Evolutionary conservation across 2,888 invertebrate genomes (phyloP), one percentile per base, ranked within the genome.

Genomic region (Drosophila trichaetosa): DNA sequence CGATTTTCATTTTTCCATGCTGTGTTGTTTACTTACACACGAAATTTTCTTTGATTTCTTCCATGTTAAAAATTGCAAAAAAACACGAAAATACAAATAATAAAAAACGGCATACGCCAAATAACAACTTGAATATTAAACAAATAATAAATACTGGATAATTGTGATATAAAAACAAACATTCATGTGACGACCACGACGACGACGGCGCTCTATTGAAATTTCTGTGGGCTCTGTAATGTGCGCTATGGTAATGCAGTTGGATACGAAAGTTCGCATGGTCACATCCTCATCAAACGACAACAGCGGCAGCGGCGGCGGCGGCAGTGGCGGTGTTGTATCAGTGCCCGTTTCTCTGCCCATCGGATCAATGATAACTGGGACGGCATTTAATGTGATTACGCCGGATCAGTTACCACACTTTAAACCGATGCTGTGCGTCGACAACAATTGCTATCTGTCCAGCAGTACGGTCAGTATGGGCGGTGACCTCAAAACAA

Each of bases 401-500:
- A 96, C 97, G 34, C 95, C 96, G 40, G 97, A 97, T 89, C 97
- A 97, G 91, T 93, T 97, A 91, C 96, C 96, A 89, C 96, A 97
- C 92, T 96, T 97, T 91, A 97, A 97, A 92, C 97, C 97, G 81
- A 96, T 97, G 95, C 93, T 97, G 91, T 97, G 97, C 91, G 97
- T 97, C 75, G 97, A 97, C 91, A 97, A 97, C 92, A 97, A 97
- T 92, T 96, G 96, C 40, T 97, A 97, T 91, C 95, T 97, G 87
- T 96, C 97, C 52, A 94, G 94, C 72, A 94, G 94, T 58, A 93
- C 94, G 4, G 96, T 96, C 49, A 95, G 95, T 31, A 91, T 91
- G 76, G 94, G 94, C 76, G 95, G 95, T 52, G 95, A 96, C 86
- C 94, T 97, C 63, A 96, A 96, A 91, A 95, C 96, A 11, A 96